Base-by-base conservation (phyloP, 30 jellyfish, hydroid and myxozoan genomes). In the Morbakka virulenta region DNA sequence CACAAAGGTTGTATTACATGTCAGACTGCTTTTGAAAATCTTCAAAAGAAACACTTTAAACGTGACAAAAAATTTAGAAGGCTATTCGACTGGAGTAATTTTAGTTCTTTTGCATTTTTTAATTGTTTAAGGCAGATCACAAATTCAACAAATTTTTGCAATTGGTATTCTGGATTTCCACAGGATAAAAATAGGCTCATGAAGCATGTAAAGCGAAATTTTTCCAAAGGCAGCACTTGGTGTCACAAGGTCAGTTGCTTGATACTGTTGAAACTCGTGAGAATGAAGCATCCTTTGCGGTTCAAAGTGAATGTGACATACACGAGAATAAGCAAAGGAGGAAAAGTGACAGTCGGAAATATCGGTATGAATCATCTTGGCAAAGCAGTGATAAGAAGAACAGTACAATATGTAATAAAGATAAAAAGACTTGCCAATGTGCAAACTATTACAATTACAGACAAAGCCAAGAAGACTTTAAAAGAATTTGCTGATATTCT, bases 171-270 rank as follows among this genome's bases (percentile, higher is more conserved):
- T 57, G 71, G 24, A n/a, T 4, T 22, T 24, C 22, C 6, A 13
- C 71, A 57, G 24, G 31, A 57, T 11, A n/a, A n/a, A n/a, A 4
- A 13, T 57, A 26, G 72, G 35, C 82, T 70, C 82, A 70, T 20
- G 48, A 34, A 70, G 82, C 71, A 47, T 70, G 75, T 28, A 70
- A 70, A 70, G 76, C 48, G 41, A 23, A 70, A 27, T 35, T 68
- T 70, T 70, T 70, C 76, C 36, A 70, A 70, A 71, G 48, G 41
- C 82, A 33, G 82, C 48, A 35, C 82, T 70, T 70, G 82, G 76
- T 47, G 71, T 70, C 82, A 33, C 82, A 70, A 33, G 82, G 48
- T 70, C 76, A 70, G 71, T 48, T 35, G 82, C 36, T 70, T 35
- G 82, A 70, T 69, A 21, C 36, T 17, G 82, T 1, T 70, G 82